Base-by-base conservation (phyloP, 2,797 vertebrate species). In the Ispidina picta region DNA sequence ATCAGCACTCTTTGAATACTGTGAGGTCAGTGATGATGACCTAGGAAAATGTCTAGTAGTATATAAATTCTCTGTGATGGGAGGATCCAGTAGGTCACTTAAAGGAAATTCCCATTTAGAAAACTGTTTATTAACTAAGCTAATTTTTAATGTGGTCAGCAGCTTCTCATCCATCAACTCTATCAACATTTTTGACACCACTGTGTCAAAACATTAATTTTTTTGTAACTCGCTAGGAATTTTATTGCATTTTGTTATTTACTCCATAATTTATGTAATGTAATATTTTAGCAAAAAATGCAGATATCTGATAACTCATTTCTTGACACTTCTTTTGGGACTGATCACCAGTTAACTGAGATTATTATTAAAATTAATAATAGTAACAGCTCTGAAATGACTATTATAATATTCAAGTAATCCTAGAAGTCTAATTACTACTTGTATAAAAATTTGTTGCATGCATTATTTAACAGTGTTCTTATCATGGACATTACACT, bases 381-480 rank as follows among this genome's bases (percentile, higher is more conserved):
- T 92, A 80, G 92, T 74, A 88, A 62, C 52, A 86, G 82, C 79
- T 87, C 71, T 26, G 82, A 76, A 88, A 94, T 80, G 15, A 39
- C 65, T 91, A 56, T 94, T 93, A 76, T 89, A 93, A 95, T 91
- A 92, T 86, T 83, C 73, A 91, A 88, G 60, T 88, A 91, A 90
- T 94, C 82, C 88, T 92, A 87, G 81, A 91, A 95, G 83, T 95
- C 82, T 96, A 93, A 95, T 96, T 96, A 96, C 65, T 86, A 66
- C 90, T 94, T 93, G 94, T 92, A 72, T 95, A 85, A 93, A 85
- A 94, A 94, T 94, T 94, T 94, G 89, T 94, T 94, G 71, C 93
- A 90, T 96, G 62, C 92, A 96, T 96, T 96, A 97, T 96, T 95
- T 94, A 97, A 92, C 79, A 91, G 55, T 62, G 72, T 90, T 94